phyloP scores from a whole-genome alignment of 2,113 vertebrate genomes.

The Rousettus leschenaultii region DNA sequence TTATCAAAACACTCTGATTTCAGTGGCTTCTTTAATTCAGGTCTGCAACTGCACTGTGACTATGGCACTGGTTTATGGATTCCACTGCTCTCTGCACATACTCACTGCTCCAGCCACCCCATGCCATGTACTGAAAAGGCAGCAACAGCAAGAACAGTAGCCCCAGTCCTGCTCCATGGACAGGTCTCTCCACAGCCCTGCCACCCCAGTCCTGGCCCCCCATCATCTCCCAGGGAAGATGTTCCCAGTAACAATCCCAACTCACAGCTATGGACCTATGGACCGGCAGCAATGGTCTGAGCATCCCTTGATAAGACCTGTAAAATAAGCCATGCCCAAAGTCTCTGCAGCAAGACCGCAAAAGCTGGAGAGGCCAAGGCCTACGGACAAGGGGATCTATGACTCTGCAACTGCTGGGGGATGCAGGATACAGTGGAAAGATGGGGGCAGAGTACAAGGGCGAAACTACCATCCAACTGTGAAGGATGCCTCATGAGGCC shows the following conservation, averaged over 20 bases:
- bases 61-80: not conserved
- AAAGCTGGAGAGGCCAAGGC: not conserved
- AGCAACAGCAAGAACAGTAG: not conserved
- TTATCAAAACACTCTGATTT: not conserved
- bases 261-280: too few species aligned
- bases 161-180: fast-evolving
- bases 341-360: not conserved
- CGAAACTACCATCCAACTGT: too few species aligned
- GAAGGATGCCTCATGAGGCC: not conserved
- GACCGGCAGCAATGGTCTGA: too few species aligned
- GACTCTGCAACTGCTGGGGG: fast-evolving
- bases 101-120: fast-evolving
- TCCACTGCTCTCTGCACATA: not conserved
- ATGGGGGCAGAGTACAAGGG: fast-evolving
- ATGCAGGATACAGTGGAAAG: not conserved
- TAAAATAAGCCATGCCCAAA: not conserved
- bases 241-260: not conserved
- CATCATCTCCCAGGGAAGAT: fast-evolving
- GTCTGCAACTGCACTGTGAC: not conserved
- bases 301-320: not conserved
- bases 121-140: not conserved
- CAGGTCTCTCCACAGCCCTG: fast-evolving
- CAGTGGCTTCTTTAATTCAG: not conserved
- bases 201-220: not conserved
- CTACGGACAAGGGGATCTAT: fast-evolving